phyloP scores from a whole-genome alignment of 1,140 invertebrate genomes.

The Drosophila orena region DNA sequence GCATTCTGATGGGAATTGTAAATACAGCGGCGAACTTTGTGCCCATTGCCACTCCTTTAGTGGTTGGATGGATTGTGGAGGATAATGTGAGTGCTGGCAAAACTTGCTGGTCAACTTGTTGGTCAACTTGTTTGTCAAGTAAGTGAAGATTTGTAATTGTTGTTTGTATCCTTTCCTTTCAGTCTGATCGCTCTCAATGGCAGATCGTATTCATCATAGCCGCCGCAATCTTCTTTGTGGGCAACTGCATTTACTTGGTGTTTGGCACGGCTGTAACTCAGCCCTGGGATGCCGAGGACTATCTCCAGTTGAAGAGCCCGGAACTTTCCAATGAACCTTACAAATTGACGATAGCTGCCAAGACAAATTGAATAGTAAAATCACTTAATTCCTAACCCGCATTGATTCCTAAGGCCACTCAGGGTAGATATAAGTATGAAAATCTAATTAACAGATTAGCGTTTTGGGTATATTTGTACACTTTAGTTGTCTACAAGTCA shows the following conservation, averaged over 20 bases:
- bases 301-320: constrained; percentile 85
- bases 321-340: constrained; percentile 15
- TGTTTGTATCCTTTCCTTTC: constrained; percentile 72
- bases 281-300: constrained; percentile 92
- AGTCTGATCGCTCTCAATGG: constrained; percentile 93
- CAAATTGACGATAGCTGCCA: constrained; percentile 2
- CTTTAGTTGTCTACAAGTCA: neutral
- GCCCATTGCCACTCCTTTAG: constrained; percentile 89
- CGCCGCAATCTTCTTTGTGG: constrained; percentile 63
- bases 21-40: constrained; percentile 90
- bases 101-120: too few species aligned
- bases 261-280: constrained; percentile 93
- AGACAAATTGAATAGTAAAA: constrained; percentile 26
- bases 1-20: constrained; percentile 89
- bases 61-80: constrained; percentile 87
- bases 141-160: neutral
- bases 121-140: too few species aligned
- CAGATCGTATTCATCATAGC: constrained; percentile 86
- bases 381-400: neutral
- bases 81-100: constrained; percentile 86
- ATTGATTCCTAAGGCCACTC: neutral
- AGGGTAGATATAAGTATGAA: neutral
- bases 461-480: neutral
- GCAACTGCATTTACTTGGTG: constrained; percentile 57
- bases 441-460: too few species aligned